Base-by-base conservation (phyloP, 2,888 invertebrate species). In the Galerucella calmariensis region DNA sequence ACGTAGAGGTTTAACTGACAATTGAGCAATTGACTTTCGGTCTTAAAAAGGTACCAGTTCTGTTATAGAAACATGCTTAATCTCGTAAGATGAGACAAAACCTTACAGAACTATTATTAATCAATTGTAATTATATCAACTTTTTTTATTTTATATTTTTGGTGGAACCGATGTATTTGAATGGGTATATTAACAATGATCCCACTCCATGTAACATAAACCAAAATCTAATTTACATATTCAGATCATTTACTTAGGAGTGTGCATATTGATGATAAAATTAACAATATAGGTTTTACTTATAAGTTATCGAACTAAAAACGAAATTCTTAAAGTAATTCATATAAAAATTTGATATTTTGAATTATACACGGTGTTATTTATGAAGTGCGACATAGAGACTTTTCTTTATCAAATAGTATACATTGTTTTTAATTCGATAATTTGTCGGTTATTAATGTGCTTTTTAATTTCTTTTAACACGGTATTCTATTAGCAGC, bases 401-500 rank as follows among this genome's bases (percentile, higher is more conserved):
- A 27, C 27, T 27, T 27, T 27, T 27, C n/a, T n/a, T 27, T 27
- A 27, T 27, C 27, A 27, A 27, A 27, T 4, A 27, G 27, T 27
- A 2, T 27, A 27, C 2, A n/a, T 2, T 12, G 46, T 63, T 35
- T 63, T 63, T 44, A 62, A 14, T 62, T 16, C 16, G 46, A 41
- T 41, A n/a, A n/a, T 44, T 63, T 63, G 11, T 16, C 10, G 20
- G 63, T 46, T n/a, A 10, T 63, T 27, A 51, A 35, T 56, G 56
- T 59, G 46, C 27, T 16, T 20, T 63, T 59, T 27, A 48, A 59
- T 72, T 65, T 67, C 11, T 41, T 68, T 70, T 75, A 75, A 75
- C 68, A 72, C 20, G n/a, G 53, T 53, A 72, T 75, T 75, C 68
- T 62, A 51, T 75, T 70, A 67, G 65, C 84, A 86, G 86, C 84